Evolutionary conservation across 2,113 vertebrate genomes (phyloP), one percentile per base, ranked within the genome.

Genomic region (Trogon surrucura): DNA sequence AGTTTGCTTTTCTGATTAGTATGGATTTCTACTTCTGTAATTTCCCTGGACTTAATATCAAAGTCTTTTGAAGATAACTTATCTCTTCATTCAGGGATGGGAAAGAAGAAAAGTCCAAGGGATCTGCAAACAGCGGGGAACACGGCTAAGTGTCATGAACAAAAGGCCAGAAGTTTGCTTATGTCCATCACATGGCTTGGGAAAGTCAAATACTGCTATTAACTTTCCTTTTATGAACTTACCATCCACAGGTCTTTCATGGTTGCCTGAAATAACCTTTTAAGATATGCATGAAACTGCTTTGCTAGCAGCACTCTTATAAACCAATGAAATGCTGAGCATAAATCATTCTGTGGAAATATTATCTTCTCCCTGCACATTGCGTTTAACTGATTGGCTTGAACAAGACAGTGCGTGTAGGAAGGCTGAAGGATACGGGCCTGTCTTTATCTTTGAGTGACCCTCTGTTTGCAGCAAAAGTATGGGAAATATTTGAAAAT

Each of bases 251-350:
- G 72, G 57, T 80, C 23, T 82, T 82, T 79, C 34, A 56, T 54
- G 45, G n/a, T 89, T 85, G 72, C 53, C 51, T 82, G 34, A 93
- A 95, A 65, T 3, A 91, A 53, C 32, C 53, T 64, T 74, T 95
- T 79, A 79, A 95, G 94, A 95, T 88, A 95, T 69, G 34, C 82
- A 79, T 69, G 51, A 75, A 92, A 78, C 45, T 65, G 44, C 51
- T 90, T 88, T 18, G 12, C 45, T 62, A 81, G 38, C 36, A 74
- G 47, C 41, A 74, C 29, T 86, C 82, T 44, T 70, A 80, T 48
- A 94, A 74, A 81, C 30, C n/a, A 61, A 3, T 51, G 50, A 75
- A 81, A 91, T 51, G 47, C 16, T 2, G 1, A 80, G 38, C n/a
- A 71, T 75, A 82, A 94, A 88, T 91, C 19, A 47, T 56, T 69